Percentiles rank a stretch among this genome's conserved stretches.
Conservation (phyloP, 2,797 vertebrate genomes). For the Oryzias dopingdopingensis region DNA sequence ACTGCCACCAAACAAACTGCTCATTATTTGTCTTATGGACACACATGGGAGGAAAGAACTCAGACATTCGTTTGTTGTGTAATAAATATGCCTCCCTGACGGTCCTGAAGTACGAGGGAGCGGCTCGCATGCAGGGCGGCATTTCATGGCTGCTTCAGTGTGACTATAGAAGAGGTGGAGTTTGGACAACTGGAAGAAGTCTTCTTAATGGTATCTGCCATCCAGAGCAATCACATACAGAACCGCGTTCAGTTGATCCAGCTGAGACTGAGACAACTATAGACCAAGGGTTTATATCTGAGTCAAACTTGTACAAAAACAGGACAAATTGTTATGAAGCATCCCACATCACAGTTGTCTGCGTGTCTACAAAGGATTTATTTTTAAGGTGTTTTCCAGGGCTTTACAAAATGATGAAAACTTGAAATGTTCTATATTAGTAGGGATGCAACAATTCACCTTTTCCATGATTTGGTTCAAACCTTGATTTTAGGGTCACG, state of each 20-base stretch:
- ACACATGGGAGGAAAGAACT: neutral
- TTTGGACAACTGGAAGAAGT: constrained; percentile 47
- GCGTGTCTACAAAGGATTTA: no score
- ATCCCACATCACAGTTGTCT: no score
- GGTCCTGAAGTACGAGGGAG: neutral
- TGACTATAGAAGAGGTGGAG: constrained; percentile 6
- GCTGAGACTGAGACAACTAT: constrained; percentile 12
- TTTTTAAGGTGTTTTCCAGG: no score
- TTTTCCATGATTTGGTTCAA: no score
- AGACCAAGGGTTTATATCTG: constrained; percentile 4
- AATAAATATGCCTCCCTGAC: neutral
- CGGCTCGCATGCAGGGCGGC: constrained; percentile 10
- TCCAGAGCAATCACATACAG: neutral
- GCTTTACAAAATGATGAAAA: no score
- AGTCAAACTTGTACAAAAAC: no score
- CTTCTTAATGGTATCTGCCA: constrained; percentile 22
- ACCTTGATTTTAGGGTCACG: no score
- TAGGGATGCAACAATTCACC: no score
- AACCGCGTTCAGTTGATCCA: constrained; percentile 1
- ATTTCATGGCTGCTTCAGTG: constrained; percentile 21
- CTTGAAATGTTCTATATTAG: no score
- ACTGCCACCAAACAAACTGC: constrained; percentile 15
- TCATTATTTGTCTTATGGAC: constrained; percentile 18
- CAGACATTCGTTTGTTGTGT: constrained; percentile 14
- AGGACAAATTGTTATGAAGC: no score